A percentile compares a stretch with the other conserved stretches of the same genome.
Conservation (phyloP, 2,888 invertebrate genomes). For the Steromphala cineraria region DNA sequence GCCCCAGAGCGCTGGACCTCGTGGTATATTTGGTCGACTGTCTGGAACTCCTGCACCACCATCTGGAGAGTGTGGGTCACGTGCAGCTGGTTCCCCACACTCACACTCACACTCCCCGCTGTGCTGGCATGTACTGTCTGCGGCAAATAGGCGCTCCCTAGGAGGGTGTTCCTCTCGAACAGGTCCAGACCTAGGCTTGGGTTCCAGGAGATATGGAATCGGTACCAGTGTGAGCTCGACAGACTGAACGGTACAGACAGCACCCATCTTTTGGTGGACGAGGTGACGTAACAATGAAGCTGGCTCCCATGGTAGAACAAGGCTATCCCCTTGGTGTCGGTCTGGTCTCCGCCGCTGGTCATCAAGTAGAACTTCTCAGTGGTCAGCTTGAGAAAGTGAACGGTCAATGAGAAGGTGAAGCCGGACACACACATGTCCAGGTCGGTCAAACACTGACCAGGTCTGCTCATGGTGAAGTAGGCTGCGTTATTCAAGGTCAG, state of each 20-base stretch:
- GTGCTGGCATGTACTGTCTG: background rate
- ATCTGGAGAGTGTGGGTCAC: background rate
- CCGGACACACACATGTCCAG: no score
- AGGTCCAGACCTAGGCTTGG: slow-evolving; percentile 47
- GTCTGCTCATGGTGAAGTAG: no score
- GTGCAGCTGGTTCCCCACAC: background rate
- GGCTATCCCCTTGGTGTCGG: slow-evolving; percentile 43
- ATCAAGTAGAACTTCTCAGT: slow-evolving; percentile 5
- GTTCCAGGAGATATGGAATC: slow-evolving; percentile 55
- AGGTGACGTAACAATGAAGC: slow-evolving; percentile 48
- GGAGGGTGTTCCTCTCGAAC: slow-evolving; percentile 41
- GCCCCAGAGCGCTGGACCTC: background rate
- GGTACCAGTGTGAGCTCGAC: slow-evolving; percentile 48
- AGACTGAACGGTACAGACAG: slow-evolving; percentile 38
- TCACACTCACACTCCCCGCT: background rate
- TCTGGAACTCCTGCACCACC: background rate
- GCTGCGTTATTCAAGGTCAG: no score
- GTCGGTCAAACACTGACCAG: no score
- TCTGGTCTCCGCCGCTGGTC: background rate
- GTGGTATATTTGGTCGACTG: background rate
- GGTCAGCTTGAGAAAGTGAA: background rate
- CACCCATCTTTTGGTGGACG: slow-evolving; percentile 46
- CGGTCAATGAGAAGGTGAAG: no score
- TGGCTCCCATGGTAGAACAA: slow-evolving; percentile 39
- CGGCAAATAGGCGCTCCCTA: slow-evolving; percentile 31